Evolutionary conservation across 1,140 invertebrate species (phyloP).

Genomic region (Penaeus japonicus): DNA sequence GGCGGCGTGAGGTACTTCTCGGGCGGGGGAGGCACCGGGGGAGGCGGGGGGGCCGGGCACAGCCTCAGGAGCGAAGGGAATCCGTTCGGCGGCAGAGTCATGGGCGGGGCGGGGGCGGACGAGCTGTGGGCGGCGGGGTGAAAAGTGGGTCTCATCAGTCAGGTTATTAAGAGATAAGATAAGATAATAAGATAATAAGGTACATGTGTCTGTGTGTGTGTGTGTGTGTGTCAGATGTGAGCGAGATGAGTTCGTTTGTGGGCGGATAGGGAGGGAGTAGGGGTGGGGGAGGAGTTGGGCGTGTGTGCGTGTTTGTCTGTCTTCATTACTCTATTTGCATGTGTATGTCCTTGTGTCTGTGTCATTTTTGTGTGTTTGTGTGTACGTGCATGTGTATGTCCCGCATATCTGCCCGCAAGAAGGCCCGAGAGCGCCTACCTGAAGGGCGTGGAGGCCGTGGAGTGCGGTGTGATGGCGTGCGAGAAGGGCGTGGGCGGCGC

Average conservation of each 20-base stretch:
- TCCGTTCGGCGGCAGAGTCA: no score
- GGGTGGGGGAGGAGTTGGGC: neutral
- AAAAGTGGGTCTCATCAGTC: no score
- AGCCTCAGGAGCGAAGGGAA: neutral
- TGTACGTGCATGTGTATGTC: no score
- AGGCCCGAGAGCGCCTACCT: neutral
- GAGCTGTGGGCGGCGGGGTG: no score
- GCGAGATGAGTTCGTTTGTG: neutral
- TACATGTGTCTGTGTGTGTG: no score
- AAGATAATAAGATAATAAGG: no score
- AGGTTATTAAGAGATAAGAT: no score
- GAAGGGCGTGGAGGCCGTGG: neutral
- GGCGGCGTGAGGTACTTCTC: constrained; percentile 63
- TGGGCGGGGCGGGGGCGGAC: no score
- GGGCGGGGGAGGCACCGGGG: constrained; percentile 64
- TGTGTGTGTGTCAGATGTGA: neutral
- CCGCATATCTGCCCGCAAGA: no score
- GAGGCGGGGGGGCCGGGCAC: constrained; percentile 36
- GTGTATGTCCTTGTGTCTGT: no score
- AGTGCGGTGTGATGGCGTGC: neutral
- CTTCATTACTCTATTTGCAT: neutral
- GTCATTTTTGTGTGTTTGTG: no score
- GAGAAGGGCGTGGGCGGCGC: constrained; percentile 27
- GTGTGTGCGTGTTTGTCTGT: neutral
- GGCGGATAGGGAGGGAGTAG: no score